Percentiles rank a stretch among this genome's conserved stretches.
phyloP scores from a whole-genome alignment of 2,113 vertebrate species.

The Puntigrus tetrazona region DNA sequence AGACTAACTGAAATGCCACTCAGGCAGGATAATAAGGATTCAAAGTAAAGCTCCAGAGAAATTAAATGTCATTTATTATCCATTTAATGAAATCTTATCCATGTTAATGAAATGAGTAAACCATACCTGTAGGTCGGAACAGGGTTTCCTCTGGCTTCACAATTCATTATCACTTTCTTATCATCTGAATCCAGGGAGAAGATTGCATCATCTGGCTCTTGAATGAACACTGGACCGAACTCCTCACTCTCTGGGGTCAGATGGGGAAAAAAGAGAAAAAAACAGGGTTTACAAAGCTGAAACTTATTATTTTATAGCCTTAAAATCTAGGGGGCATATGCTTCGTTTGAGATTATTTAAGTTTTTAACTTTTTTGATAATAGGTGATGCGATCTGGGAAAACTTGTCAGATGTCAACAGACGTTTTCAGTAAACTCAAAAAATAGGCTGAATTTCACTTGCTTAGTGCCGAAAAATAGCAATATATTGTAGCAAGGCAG shows the following conservation, averaged over 20 bases:
- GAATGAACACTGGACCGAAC: slow-evolving; percentile 90
- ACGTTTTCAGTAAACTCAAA: too few relatives aligned
- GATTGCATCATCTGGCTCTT: slow-evolving; percentile 87
- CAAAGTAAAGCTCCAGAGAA: slow-evolving; percentile 21
- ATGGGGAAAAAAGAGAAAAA: slow-evolving; percentile 37
- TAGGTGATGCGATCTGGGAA: too few relatives aligned
- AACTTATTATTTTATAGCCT: not conserved
- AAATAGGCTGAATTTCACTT: too few relatives aligned
- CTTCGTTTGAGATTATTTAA: not conserved
- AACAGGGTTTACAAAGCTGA: not conserved
- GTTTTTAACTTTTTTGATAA: not conserved
- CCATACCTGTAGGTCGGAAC: slow-evolving; percentile 86
- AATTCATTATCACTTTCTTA: slow-evolving; percentile 89
- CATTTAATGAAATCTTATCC: slow-evolving; percentile 16
- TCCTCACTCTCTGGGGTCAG: slow-evolving; percentile 82
- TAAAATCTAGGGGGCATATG: not conserved
- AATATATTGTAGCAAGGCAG: too few relatives aligned
- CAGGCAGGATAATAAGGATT: slow-evolving; percentile 19
- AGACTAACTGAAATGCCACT: slow-evolving; percentile 39
- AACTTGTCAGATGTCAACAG: too few relatives aligned
- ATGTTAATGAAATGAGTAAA: slow-evolving; percentile 33
- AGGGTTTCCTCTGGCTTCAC: slow-evolving; percentile 87
- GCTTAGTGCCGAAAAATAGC: too few relatives aligned
- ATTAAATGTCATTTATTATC: slow-evolving; percentile 38
- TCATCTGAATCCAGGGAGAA: slow-evolving; percentile 89